Conservation (phyloP, 2,797 vertebrate species). For the Helarctos malayanus region DNA sequence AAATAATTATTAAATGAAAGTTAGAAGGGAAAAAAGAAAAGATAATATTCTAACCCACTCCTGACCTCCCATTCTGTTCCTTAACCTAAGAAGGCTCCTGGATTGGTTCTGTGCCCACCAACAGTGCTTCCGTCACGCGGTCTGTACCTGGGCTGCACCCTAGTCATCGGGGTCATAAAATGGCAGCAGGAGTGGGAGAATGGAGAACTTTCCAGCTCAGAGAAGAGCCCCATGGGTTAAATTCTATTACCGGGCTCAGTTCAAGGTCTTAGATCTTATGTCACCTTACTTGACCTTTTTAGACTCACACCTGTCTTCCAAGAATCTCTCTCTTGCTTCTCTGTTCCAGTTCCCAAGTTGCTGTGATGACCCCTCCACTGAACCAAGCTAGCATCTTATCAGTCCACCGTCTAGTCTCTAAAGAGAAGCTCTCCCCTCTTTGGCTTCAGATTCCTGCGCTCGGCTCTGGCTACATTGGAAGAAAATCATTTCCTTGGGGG, state of each 20-base stretch:
- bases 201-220: not conserved
- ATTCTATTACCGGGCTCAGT: not conserved
- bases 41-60: not conserved
- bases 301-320: not conserved
- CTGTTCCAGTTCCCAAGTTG: not conserved
- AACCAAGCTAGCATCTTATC: not conserved
- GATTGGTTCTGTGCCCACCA: not conserved
- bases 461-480: not conserved
- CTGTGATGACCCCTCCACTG: not conserved
- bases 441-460: not conserved
- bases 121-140: fast-evolving
- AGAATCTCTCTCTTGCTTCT: not conserved
- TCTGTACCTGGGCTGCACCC: not conserved
- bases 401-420: not conserved
- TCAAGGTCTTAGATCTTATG: not conserved
- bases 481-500: not conserved
- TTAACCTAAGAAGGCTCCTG: not conserved
- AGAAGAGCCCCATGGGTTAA: not conserved
- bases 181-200: not conserved
- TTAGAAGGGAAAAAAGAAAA: not conserved
- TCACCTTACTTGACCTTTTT: not conserved
- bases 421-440: not conserved
- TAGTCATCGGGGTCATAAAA: not conserved
- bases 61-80: not conserved
- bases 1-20: not conserved